Conservation (phyloP, 2,113 vertebrate species). For the Corynorhinus townsendii region DNA sequence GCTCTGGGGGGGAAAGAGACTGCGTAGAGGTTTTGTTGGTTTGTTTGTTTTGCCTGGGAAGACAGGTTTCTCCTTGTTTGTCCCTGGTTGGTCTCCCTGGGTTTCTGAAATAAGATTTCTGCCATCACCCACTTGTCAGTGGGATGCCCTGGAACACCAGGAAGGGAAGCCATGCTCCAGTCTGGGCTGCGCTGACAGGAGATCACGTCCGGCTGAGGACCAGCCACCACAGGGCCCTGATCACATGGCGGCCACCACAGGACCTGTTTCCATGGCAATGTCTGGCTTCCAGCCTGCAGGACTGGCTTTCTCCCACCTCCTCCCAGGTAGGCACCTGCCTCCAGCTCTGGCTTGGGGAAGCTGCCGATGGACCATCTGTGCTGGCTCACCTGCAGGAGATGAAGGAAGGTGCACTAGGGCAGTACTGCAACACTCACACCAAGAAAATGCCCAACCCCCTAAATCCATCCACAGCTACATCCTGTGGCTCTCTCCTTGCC, state of each 20-base stretch:
- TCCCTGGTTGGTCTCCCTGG: background rate
- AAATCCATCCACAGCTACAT: fast-evolving
- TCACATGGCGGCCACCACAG: background rate
- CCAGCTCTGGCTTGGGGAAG: background rate
- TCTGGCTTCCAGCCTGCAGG: background rate
- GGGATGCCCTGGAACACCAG: background rate
- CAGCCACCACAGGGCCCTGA: background rate
- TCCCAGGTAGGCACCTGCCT: background rate
- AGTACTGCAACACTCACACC: background rate
- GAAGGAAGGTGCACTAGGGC: background rate
- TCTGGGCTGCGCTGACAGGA: background rate
- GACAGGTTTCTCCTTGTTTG: background rate
- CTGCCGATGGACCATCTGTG: background rate
- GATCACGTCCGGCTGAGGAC: background rate
- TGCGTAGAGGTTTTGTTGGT: background rate
- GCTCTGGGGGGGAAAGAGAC: background rate
- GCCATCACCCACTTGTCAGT: background rate
- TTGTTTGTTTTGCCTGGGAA: background rate
- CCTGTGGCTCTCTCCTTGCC: fast-evolving
- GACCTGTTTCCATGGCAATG: conserved; percentile 27
- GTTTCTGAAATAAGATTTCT: background rate
- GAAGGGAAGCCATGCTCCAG: background rate
- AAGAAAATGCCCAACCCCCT: background rate
- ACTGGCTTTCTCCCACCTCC: background rate
- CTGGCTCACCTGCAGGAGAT: background rate